Percentiles rank a stretch among this genome's conserved stretches.
Conservation (phyloP, 1,140 invertebrate species). For the Chrysopa pallens region DNA sequence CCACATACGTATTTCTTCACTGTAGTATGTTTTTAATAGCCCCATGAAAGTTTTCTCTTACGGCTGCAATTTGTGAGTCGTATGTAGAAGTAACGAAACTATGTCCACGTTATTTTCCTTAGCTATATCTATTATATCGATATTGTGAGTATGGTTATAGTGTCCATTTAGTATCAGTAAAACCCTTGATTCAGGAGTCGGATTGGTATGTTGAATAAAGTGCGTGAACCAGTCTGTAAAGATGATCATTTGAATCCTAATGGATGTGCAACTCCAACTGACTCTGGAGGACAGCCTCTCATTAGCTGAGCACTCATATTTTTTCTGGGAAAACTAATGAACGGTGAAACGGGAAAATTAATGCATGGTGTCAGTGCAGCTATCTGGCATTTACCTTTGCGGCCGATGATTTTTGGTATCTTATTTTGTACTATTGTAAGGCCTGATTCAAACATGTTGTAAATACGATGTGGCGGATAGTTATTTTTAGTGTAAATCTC, state of each 20-base stretch:
- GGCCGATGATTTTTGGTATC: constrained; percentile 12
- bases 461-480: constrained; percentile 14
- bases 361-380: not conserved
- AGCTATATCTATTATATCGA: constrained; percentile 14
- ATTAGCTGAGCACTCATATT: not conserved
- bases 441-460: constrained; percentile 19
- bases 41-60: constrained; percentile 14
- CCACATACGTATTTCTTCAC: constrained; percentile 8
- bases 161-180: constrained; percentile 1
- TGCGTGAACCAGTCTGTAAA: constrained; percentile 6
- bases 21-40: constrained; percentile 13
- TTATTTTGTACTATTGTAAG: constrained; percentile 14
- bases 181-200: constrained; percentile 8
- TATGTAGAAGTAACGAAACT: constrained; percentile 15
- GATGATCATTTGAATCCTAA: constrained; percentile 11
- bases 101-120: constrained; percentile 15
- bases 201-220: constrained; percentile 8
- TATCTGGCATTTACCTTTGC: constrained; percentile 13
- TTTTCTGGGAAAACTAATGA: not conserved
- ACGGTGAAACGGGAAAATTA: not conserved
- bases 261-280: constrained; percentile 1
- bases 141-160: constrained; percentile 4
- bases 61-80: constrained; percentile 13
- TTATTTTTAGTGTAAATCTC: constrained; percentile 10
- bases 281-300: not conserved